These are phyloP conservation scores for Neoitamus cyanurus DNA, from an alignment of 2,888 invertebrate genomes.

Conservation along the genomic window DNA sequence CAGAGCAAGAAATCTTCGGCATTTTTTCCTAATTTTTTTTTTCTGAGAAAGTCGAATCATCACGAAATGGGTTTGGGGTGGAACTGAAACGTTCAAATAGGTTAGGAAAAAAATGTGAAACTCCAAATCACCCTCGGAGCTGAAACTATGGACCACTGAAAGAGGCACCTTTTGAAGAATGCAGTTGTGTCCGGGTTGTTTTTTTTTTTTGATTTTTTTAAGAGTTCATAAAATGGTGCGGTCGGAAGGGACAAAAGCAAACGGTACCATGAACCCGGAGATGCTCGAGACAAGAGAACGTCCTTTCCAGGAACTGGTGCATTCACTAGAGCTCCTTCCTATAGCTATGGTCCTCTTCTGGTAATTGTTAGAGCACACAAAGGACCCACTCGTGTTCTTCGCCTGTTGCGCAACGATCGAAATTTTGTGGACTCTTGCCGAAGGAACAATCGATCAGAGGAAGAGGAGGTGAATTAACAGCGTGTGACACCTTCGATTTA, in stretches of 20 bases:
- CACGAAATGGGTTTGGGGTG: neutral
- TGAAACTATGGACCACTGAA: slow-evolving; percentile 27
- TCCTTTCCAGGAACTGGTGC: slow-evolving; percentile 21
- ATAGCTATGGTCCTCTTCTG: neutral
- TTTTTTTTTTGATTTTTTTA: slow-evolving; percentile 13
- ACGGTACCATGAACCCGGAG: neutral
- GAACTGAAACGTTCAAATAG: neutral
- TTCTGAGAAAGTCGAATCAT: slow-evolving; percentile 24
- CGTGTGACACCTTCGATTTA: slow-evolving; percentile 7
- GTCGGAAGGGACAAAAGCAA: slow-evolving; percentile 40
- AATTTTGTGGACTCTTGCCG: neutral
- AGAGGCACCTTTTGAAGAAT: slow-evolving; percentile 26
- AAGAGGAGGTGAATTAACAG: neutral
- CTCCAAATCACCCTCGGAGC: neutral
- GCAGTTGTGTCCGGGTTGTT: neutral
- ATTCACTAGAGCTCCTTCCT: neutral
- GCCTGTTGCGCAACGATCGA: slow-evolving; percentile 19
- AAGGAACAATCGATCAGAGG: neutral
- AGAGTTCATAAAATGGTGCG: slow-evolving; percentile 24
- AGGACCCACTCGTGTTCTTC: neutral
- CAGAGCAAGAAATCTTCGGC: neutral
- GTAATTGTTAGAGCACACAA: slow-evolving; percentile 29
- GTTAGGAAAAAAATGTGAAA: neutral
- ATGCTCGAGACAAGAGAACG: slow-evolving; percentile 15
- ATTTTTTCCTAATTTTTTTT: neutral